Conservation (phyloP, 2,797 vertebrate genomes). For the Sciaenops ocellatus region DNA sequence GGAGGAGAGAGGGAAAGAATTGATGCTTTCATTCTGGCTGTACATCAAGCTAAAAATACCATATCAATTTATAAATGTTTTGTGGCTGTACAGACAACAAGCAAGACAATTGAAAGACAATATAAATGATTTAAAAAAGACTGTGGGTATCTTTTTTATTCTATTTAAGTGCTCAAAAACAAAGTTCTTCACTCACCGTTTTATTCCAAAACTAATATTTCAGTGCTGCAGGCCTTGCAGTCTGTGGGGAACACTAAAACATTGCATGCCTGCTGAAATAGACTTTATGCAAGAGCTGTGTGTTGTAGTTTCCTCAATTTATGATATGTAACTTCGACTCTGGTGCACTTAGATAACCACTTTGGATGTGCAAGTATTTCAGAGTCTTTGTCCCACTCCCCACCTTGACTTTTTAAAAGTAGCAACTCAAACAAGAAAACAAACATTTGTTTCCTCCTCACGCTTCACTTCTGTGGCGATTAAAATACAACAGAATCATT, state of each 20-base stretch:
- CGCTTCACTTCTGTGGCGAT: constrained; percentile 47
- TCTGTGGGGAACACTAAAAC: constrained; percentile 33
- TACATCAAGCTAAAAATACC: background rate
- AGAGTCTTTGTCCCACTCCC: constrained; percentile 32
- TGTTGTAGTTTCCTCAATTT: constrained; percentile 38
- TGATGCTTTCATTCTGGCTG: background rate
- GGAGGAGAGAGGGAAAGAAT: background rate
- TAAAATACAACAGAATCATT: constrained; percentile 82
- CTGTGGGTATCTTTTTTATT: background rate
- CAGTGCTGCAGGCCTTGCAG: constrained; percentile 21
- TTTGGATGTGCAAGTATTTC: constrained; percentile 59
- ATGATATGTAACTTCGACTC: constrained; percentile 36
- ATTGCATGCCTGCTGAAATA: constrained; percentile 36
- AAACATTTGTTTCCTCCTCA: constrained; percentile 30
- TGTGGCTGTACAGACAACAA: background rate
- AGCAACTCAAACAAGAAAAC: constrained; percentile 42
- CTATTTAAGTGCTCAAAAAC: background rate
- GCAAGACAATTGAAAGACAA: background rate
- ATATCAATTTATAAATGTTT: background rate
- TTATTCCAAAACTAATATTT: constrained; percentile 34
- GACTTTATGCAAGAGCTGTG: constrained; percentile 32
- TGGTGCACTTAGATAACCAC: constrained; percentile 42
- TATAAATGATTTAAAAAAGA: constrained; percentile 3
- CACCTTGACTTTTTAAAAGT: constrained; percentile 47
- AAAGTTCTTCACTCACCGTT: constrained; percentile 12